Percentiles rank a stretch among this genome's conserved stretches.
phyloP scores from a whole-genome alignment of 2,888 invertebrate genomes.

The Anarsia innoxiella region DNA sequence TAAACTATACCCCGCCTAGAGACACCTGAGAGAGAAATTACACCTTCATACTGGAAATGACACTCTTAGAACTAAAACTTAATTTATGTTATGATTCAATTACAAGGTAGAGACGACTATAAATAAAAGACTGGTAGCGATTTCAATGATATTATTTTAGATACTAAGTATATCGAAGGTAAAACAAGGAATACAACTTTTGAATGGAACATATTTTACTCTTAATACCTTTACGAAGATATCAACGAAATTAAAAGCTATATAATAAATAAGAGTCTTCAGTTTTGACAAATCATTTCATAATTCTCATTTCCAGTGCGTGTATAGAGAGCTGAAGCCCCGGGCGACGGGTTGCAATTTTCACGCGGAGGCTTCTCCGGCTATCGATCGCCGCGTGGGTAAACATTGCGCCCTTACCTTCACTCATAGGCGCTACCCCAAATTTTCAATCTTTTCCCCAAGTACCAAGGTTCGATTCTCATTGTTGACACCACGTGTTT shows the following conservation, averaged over 20 bases:
- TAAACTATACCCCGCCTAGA: conserved; percentile 42
- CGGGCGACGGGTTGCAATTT: conserved; percentile 60
- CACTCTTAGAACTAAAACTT: too few relatives aligned
- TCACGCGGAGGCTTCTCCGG: conserved; percentile 57
- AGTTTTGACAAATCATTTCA: too few relatives aligned
- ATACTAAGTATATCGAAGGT: too few relatives aligned
- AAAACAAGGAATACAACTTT: too few relatives aligned
- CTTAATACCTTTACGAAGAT: too few relatives aligned
- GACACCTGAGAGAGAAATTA: conserved; percentile 20
- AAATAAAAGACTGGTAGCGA: too few relatives aligned
- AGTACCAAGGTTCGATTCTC: conserved; percentile 8
- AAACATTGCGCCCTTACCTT: conserved; percentile 63
- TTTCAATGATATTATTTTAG: too few relatives aligned
- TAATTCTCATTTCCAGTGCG: conserved; percentile 29
- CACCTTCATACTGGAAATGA: conserved; percentile 26
- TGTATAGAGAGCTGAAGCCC: conserved; percentile 36
- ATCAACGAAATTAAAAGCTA: too few relatives aligned
- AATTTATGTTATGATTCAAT: too few relatives aligned
- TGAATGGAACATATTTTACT: too few relatives aligned
- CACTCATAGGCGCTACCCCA: conserved; percentile 15
- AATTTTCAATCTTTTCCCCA: conserved; percentile 10
- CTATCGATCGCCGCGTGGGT: conserved; percentile 69
- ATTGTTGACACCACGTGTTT: conserved; percentile 1
- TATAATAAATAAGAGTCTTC: too few relatives aligned
- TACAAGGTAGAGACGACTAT: too few relatives aligned